A percentile compares a stretch with the other conserved stretches of the same genome.
Conservation (phyloP, 1,140 invertebrate genomes). For the Lordiphosa collinella region DNA sequence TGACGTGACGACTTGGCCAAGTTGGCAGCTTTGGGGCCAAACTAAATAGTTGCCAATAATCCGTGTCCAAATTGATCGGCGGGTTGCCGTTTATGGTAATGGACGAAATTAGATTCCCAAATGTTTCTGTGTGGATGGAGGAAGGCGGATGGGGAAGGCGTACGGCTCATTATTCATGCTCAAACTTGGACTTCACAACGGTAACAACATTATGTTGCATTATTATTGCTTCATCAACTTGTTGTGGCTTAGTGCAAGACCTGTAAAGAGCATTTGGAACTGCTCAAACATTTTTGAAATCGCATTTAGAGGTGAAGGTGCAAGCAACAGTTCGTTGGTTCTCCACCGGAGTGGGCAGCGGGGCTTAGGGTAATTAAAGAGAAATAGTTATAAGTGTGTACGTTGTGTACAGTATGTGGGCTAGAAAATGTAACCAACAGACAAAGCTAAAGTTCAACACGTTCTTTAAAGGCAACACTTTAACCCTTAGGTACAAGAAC, state of each 20-base stretch:
- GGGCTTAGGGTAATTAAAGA: constrained; percentile 33
- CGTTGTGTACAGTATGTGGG: constrained; percentile 20
- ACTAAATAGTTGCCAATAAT: constrained; percentile 75
- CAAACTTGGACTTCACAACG: constrained; percentile 62
- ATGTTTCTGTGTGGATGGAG: constrained; percentile 9
- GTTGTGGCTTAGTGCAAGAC: not conserved
- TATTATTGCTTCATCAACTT: constrained; percentile 65
- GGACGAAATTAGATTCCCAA: constrained; percentile 70
- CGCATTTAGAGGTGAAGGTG: constrained; percentile 70
- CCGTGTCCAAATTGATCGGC: constrained; percentile 70
- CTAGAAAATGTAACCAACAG: constrained; percentile 19
- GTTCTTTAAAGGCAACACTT: too few relatives aligned
- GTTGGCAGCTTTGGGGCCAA: constrained; percentile 45
- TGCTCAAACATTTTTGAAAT: constrained; percentile 72
- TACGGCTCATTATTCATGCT: constrained; percentile 54
- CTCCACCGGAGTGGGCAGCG: constrained; percentile 35
- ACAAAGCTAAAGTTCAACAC: constrained; percentile 16
- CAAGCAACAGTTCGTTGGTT: constrained; percentile 54
- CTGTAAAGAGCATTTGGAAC: constrained; percentile 61
- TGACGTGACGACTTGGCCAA: constrained; percentile 46
- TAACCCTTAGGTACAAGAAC: too few relatives aligned
- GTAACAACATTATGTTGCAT: constrained; percentile 47
- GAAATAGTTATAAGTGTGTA: constrained; percentile 17
- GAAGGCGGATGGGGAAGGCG: not conserved
- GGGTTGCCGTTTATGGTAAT: constrained; percentile 74